Conservation (phyloP, 2,113 vertebrate species). For the Scytalopus superciliaris region DNA sequence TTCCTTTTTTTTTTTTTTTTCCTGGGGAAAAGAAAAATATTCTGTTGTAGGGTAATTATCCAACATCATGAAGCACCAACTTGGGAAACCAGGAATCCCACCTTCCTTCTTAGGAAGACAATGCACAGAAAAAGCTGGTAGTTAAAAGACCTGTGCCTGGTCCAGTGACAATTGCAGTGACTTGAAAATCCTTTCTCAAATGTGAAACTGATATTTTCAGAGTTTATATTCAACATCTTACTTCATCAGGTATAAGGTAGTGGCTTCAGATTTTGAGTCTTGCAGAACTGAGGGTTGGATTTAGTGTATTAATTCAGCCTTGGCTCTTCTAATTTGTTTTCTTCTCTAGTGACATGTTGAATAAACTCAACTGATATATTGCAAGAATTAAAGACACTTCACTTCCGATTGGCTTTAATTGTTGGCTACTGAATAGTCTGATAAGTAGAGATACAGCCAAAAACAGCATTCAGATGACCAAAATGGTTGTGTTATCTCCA, state of each 20-base stretch:
- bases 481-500: background rate
- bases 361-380: background rate
- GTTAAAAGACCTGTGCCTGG: background rate
- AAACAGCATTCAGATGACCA: background rate
- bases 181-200: background rate
- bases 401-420: conserved; percentile 13
- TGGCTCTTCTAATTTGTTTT: background rate
- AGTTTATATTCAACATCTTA: background rate
- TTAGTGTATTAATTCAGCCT: background rate
- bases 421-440: background rate
- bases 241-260: background rate
- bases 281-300: background rate
- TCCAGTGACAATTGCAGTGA: background rate
- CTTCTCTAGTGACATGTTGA: background rate
- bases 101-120: background rate
- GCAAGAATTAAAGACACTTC: background rate
- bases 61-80: background rate
- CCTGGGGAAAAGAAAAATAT: background rate
- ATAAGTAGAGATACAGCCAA: background rate
- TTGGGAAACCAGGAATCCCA: background rate
- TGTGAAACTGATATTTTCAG: background rate
- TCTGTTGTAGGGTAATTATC: background rate
- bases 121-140: background rate
- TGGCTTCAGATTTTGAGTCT: background rate
- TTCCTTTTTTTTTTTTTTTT: background rate